phyloP scores from a whole-genome alignment of 2,113 vertebrate species.

The Panurus biarmicus region DNA sequence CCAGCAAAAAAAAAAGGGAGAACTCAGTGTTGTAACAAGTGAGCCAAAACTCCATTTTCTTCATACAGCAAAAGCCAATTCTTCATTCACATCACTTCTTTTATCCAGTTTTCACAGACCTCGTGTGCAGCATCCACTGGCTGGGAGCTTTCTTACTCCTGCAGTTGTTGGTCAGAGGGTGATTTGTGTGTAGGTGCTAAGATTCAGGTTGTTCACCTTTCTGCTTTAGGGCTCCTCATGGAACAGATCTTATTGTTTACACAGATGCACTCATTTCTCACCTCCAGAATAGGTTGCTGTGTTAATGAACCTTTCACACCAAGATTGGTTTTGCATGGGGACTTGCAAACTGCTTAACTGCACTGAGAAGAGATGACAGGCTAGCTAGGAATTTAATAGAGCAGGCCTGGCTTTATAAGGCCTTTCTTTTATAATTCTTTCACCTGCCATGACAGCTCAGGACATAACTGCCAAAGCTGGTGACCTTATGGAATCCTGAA shows the following conservation, averaged over 20 bases:
- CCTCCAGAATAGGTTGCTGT: neutral
- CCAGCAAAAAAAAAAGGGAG: rapidly evolving
- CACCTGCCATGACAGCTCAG: neutral
- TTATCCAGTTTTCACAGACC: neutral
- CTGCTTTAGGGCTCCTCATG: neutral
- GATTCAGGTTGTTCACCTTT: neutral
- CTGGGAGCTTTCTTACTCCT: neutral
- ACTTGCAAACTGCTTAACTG: neutral
- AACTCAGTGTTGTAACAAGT: neutral
- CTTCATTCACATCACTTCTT: neutral
- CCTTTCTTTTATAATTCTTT: neutral
- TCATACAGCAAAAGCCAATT: neutral
- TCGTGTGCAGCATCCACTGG: neutral
- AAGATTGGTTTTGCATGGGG: neutral
- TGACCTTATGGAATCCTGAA: neutral
- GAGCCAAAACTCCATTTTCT: neutral
- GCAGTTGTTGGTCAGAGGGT: neutral
- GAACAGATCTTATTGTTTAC: neutral
- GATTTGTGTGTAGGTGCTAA: neutral
- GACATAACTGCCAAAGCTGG: neutral
- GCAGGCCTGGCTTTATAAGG: neutral
- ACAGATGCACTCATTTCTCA: neutral
- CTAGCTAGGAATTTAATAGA: neutral
- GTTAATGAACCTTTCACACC: neutral
- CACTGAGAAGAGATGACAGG: neutral